Base-by-base conservation (phyloP, 2,888 invertebrate species). In the Agriopis leucophaearia region DNA sequence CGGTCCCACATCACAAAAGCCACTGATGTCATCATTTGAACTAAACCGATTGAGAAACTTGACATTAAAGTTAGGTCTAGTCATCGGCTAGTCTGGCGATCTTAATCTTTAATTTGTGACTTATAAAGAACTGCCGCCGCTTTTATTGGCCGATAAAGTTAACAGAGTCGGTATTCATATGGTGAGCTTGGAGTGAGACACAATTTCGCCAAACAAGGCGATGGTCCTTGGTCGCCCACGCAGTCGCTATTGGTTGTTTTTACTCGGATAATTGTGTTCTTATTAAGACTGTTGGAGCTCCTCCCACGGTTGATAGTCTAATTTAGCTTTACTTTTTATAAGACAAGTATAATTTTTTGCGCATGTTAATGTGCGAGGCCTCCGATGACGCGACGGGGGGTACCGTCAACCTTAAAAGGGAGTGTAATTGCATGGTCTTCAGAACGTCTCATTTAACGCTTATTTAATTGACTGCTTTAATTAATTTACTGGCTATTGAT, bases 211-310 rank as follows among this genome's bases (percentile, higher is more conserved):
- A 82, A 87, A 92, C 82, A 92, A 80, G 91, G 92, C 66, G 74
- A 73, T 78, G 77, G 81, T 78, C 93, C 93, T 92, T 90, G 92
- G 78, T 50, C 78, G 81, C 91, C 91, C 90, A 92, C 92, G 84
- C 86, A 74, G 77, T 76, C 81, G 75, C 82, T 89, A 89, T 91
- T 86, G 88, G 87, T 82, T 84, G 85, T 89, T 88, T 91, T 90
- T 90, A 91, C 89, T 86, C 84, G 80, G 86, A 88, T 91, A 92
- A 92, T 93, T 92, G 92, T 80, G 84, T 81, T 81, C 83, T 79
- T 88, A 91, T 90, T 92, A 89, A 88, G 90, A 82, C 81, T 82
- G 86, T 84, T 84, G 78, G 80, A 76, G 84, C 69, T 82, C 81
- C 85, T 76, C 92, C 92, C 85, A 92, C 92, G 57, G 54, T 42